Percentiles rank a stretch among this genome's conserved stretches.
Evolutionary conservation across 2,113 vertebrate species (phyloP).

Genomic region (Urocitellus parryii): DNA sequence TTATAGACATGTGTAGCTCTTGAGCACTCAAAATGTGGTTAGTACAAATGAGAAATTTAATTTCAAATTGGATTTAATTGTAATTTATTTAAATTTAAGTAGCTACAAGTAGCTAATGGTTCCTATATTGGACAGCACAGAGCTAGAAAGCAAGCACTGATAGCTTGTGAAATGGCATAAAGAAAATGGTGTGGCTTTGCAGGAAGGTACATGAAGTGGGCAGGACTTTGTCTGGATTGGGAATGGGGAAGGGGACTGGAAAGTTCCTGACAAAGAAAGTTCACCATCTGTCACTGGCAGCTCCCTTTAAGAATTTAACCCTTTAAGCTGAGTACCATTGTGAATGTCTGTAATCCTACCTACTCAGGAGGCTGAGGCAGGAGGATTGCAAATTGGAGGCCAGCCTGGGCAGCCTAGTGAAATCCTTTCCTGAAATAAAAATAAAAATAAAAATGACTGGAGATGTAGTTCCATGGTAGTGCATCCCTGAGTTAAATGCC

Average conservation of each 20-base stretch:
- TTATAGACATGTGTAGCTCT: neutral
- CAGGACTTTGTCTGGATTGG: neutral
- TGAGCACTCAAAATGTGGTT: neutral
- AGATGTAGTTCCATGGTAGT: too few species aligned
- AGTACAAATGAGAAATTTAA: neutral
- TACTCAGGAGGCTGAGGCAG: too few species aligned
- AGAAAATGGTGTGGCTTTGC: neutral
- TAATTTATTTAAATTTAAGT: neutral
- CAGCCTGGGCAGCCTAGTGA: too few species aligned
- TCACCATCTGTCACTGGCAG: neutral
- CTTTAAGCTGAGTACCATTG: neutral
- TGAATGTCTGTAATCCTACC: too few species aligned
- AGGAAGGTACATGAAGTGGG: neutral
- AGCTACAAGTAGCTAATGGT: neutral
- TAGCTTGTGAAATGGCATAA: neutral
- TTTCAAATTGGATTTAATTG: neutral
- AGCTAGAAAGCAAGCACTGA: neutral
- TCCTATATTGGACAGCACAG: neutral
- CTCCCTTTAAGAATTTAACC: neutral
- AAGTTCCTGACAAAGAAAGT: neutral
- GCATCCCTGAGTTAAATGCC: too few species aligned
- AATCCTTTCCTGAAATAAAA: too few species aligned
- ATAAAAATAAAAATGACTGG: too few species aligned
- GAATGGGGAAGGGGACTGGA: neutral
- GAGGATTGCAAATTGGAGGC: too few species aligned